phyloP scores from a whole-genome alignment of 2,113 vertebrate species.

The Gobiocypris rarus region DNA sequence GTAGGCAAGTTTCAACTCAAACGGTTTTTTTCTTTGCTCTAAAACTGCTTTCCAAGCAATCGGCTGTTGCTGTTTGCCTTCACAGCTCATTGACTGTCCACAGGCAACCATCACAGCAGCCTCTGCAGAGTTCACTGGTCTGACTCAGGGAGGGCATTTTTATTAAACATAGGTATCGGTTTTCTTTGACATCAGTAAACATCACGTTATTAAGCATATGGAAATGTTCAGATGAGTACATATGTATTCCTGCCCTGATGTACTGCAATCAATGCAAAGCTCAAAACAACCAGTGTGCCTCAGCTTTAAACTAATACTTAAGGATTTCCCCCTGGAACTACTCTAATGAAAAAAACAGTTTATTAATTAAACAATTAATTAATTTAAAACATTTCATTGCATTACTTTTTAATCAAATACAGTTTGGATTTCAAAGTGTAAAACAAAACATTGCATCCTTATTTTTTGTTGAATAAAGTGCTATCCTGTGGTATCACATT shows the following conservation, averaged over 20 bases:
- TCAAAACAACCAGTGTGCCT: too few relatives aligned
- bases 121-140: slow-evolving; percentile 27
- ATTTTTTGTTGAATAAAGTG: neutral
- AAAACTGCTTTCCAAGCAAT: slow-evolving; percentile 22
- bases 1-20: neutral
- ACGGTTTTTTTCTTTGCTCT: neutral
- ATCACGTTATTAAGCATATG: slow-evolving; percentile 26
- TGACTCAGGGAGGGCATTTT: slow-evolving; percentile 2
- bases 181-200: slow-evolving; percentile 27
- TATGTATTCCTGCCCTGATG: neutral
- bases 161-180: slow-evolving; percentile 45
- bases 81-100: slow-evolving; percentile 38
- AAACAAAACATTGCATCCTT: neutral
- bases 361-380: too few relatives aligned
- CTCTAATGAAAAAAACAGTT: too few relatives aligned
- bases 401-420: too few relatives aligned
- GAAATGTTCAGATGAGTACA: neutral
- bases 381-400: too few relatives aligned
- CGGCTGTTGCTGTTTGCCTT: slow-evolving; percentile 31
- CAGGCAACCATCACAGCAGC: slow-evolving; percentile 22
- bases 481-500: neutral
- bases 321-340: too few relatives aligned
- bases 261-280: too few relatives aligned
- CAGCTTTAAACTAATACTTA: too few relatives aligned
- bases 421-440: too few relatives aligned